Base-by-base conservation (phyloP, 1,140 invertebrate genomes). In the Zaprionus nigranus region DNA sequence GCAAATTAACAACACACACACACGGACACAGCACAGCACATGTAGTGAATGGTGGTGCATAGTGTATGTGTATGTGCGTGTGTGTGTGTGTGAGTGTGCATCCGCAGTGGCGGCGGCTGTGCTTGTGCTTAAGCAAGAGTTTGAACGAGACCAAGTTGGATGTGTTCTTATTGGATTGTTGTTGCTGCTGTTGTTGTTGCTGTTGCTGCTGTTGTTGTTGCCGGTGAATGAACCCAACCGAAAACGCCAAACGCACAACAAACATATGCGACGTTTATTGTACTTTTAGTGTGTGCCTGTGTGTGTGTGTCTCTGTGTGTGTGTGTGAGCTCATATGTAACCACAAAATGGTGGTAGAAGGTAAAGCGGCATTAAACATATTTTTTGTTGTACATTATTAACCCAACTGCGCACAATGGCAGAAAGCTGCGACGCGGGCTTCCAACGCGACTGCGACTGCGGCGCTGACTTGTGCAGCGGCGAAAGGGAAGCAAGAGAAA, bases 341-440 rank as follows among this genome's bases (percentile, higher is more conserved):
- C 68, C 74, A 86, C 70, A 78, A 80, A 80, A 80, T 80, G 78
- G 78, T 78, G 78, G 75, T 79, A 66, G 59, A 53, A 59, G 71
- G 54, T 74, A 63, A 65, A 56, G 75, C 36, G 49, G 75, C 64
- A 67, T 60, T 67, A 79, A 79, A 61, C 46, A 80, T 56, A 75
- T 54, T 51, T 49, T 38, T 57, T 66, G 30, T 49, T 57, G 24
- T 58, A 46, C 30, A 78, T 75, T 82, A 78, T 82, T 81, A 82
- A 82, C 69, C 78, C 78, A 80, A 80, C 74, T 82, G 80, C 80
- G 78, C 80, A 79, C 78, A 84, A 75, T 63, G 67, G 65, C 66
- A 79, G 63, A 72, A 76, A 71, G 57, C 67, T 43, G 36, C 53
- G 36, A 64, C 70, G 22, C 9, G 46, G 20, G 46, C 40, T 46